Base-by-base conservation (phyloP, 2,888 invertebrate genomes). In the Corythucha ciliata region DNA sequence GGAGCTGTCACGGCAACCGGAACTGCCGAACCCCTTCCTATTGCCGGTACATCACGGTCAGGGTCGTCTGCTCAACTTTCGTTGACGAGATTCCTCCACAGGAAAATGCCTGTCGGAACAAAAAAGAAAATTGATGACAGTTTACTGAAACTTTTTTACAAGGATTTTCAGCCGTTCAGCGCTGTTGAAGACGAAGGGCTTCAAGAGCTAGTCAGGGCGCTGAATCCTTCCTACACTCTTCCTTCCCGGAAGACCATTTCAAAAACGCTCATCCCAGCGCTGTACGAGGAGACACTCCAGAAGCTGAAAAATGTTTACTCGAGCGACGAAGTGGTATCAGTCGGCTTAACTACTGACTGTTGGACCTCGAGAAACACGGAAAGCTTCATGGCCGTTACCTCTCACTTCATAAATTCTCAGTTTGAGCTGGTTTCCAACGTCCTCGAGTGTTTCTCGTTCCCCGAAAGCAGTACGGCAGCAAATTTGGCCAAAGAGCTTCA, bases 361-460 rank as follows among this genome's bases (percentile, higher is more conserved):
- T 65, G 63, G 63, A 65, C 64, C 18, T 65, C 65, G 41, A 47
- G 53, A 22, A 61, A 57, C 50, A 62, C 59, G 39, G 62, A 64
- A 33, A 60, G 59, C 45, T 64, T 55, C 55, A 60, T 63, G 36
- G 61, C 59, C 25, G 58, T 64, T 20, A 65, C 63, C 33, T 60
- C 56, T 18, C 62, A 65, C 56, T 65, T 59, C 53, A n/a, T n/a
- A n/a, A n/a, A n/a, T n/a, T n/a, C n/a, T n/a, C n/a, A n/a, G n/a
- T n/a, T n/a, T n/a, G n/a, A n/a, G n/a, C n/a, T n/a, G n/a, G n/a
- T n/a, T n/a, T n/a, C n/a, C n/a, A n/a, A n/a, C n/a, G n/a, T n/a
- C n/a, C n/a, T n/a, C n/a, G n/a, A n/a, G n/a, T n/a, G n/a, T 63
- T 26, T 57, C 57, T 18, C 62, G 62, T 37, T 48, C 16, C 60